Base-by-base conservation (phyloP, 2,797 vertebrate species). In the Brachymystax lenok region DNA sequence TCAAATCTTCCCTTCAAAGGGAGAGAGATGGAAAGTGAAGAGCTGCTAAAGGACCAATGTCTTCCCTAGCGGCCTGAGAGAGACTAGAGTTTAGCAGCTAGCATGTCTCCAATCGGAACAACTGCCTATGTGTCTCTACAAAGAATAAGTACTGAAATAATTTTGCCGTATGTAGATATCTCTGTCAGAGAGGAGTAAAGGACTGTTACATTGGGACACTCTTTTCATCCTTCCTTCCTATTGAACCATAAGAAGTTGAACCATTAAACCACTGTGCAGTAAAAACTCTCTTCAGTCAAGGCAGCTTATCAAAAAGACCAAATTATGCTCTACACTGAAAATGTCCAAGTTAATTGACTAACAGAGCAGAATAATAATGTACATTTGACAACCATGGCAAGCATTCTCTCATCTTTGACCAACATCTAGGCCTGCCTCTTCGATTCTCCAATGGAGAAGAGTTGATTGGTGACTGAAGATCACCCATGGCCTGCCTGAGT, bases 1-100 rank as follows among this genome's bases (percentile, higher is more conserved):
- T 79, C 77, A 73, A 76, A 79, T 82, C 72, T 67, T 77, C 74
- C 77, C 77, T 27, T 71, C 52, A 66, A 79, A 84, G 64, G 72
- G 78, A 73, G 27, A 69, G 50, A 10, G 50, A 14, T 50, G 67
- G 59, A 79, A 76, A 77, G 64, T 61, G 76, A 77, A 64, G 71
- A 68, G 79, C 8, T 75, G 78, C 40, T 76, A 82, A 83, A 46
- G 82, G 64, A 69, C 67, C 74, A 80, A 76, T 80, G 77, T 83
- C 54, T 69, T 78, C 12, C 67, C 52, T 30, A 71, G 68, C 73
- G 73, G 51, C 74, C 71, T 69, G 59, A 68, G 52, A 64, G 63
- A 78, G 77, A 54, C 61, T 7, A 67, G 74, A 80, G 71, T 75
- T 30, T 56, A 51, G 54, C 51, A 70, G 71, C 28, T 74, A 52